phyloP scores from a whole-genome alignment of 2,888 invertebrate species.

The Malachius bipustulatus region DNA sequence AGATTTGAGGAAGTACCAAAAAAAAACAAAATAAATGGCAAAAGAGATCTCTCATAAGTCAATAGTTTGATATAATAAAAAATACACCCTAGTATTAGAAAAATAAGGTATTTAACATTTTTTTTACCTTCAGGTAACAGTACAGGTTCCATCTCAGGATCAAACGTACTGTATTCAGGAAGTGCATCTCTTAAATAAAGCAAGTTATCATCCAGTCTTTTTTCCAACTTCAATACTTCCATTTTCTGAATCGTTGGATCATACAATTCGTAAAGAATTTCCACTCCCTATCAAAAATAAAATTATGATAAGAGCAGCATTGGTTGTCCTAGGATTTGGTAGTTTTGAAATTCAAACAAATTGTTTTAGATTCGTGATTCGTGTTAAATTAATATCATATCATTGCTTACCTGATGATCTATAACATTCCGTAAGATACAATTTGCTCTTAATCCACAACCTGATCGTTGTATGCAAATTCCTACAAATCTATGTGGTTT shows the following conservation, averaged over 20 bases:
- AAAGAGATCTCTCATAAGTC: too few species aligned
- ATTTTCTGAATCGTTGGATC: constrained; percentile 85
- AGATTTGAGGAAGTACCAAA: too few species aligned
- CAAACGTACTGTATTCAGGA: constrained; percentile 85
- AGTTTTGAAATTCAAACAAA: too few species aligned
- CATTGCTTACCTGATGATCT: constrained; percentile 63
- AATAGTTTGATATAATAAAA: too few species aligned
- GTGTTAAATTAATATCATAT: too few species aligned
- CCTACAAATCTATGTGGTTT: constrained; percentile 83
- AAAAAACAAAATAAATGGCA: too few species aligned
- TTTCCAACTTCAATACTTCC: constrained; percentile 84
- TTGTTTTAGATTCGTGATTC: constrained; percentile 1
- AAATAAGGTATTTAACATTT: too few species aligned
- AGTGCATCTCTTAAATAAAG: constrained; percentile 82
- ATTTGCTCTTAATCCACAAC: constrained; percentile 69
- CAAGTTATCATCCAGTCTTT: constrained; percentile 79
- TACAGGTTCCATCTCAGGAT: constrained; percentile 83
- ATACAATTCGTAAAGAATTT: constrained; percentile 76
- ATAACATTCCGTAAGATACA: constrained; percentile 89
- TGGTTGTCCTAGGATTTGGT: too few species aligned
- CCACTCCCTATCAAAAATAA: constrained; percentile 38
- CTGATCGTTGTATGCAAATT: constrained; percentile 80
- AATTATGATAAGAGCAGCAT: too few species aligned
- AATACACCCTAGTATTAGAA: too few species aligned
- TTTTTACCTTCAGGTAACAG: constrained; percentile 62